Base-by-base conservation (phyloP, 2,113 vertebrate species). In the Stomatorhinus ivindoensis region DNA sequence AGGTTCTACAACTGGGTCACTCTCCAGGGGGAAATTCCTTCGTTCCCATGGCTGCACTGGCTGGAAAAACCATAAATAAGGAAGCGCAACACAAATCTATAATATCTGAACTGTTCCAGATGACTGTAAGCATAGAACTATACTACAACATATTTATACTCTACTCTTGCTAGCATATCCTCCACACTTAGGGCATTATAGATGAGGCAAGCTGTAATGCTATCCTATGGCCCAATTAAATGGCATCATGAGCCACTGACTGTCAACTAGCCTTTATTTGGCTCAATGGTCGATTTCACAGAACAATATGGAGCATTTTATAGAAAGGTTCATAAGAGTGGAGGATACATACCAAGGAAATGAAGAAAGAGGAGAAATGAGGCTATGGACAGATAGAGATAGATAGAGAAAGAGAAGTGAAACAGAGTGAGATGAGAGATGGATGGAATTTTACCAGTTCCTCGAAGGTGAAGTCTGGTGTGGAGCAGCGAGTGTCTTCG, bases 401-500 rank as follows among this genome's bases (percentile, higher is more conserved):
- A 69, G 61, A 27, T 8, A 27, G 69, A 76, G 4, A 39, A 35
- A 76, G 4, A 15, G 31, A n/a, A 7, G n/a, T n/a, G 9, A 65
- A n/a, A 69, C 55, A 58, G 21, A 61, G 58, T 11, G 24, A 65
- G 58, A 65, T 27, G 61, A 65, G 8, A 27, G 61, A 31, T 4
- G 27, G 61, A 65, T 69, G 61, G 27, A 31, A 31, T 69, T 31
- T 31, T 91, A 99, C 98, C 96, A 96, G 95, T 90, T 99, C 98
- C 5, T 99, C 98, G 0, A 95, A 95, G 91, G 96, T 95, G 90
- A 97, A 96, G 92, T 99, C 98, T 0, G 98, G 98, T 0, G 98
- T 98, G 87, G 98, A 98, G 93, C 98, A 99, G 0, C 97, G 96
- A 0, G 98, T 98, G 93, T 99, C 98, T 91, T 99, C 98, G 0